Evolutionary conservation across 2,797 vertebrate genomes (phyloP).

Genomic region (Thaleichthys pacificus): DNA sequence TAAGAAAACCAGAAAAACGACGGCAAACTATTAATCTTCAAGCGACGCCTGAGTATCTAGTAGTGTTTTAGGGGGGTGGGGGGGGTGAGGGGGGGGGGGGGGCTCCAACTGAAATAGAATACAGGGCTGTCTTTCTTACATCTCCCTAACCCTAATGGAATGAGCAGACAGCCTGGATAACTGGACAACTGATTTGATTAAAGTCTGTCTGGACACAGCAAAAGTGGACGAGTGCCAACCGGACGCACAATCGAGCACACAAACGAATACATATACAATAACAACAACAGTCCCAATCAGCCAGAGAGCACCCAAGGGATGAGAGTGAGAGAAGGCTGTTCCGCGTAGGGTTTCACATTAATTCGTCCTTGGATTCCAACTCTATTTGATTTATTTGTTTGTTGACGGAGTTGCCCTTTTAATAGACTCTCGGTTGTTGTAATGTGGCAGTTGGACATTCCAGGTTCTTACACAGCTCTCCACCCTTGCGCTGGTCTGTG

Average conservation of each 20-base stretch:
- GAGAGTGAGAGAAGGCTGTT: not conserved
- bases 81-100: conserved; percentile 57
- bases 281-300: not conserved
- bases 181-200: conserved; percentile 58
- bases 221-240: conserved; percentile 35
- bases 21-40: conserved; percentile 64
- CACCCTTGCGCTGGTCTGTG: not conserved
- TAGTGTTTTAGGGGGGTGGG: conserved; percentile 37
- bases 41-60: conserved; percentile 64
- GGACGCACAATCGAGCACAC: conserved; percentile 31
- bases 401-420: not conserved
- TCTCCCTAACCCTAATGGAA: conserved; percentile 72
- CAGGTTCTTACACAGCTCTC: not conserved
- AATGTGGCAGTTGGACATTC: not conserved
- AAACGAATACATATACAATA: conserved; percentile 19
- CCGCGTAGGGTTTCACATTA: not conserved
- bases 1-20: conserved; percentile 46
- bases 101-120: conserved; percentile 63
- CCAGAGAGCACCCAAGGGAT: not conserved
- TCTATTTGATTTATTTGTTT: not conserved
- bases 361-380: not conserved
- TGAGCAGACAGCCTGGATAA: conserved; percentile 54
- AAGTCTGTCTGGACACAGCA: conserved; percentile 39
- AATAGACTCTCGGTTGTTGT: not conserved
- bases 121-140: conserved; percentile 21